Evolutionary conservation across 2,797 vertebrate genomes (phyloP).

Genomic region (Esox masquinongy): DNA sequence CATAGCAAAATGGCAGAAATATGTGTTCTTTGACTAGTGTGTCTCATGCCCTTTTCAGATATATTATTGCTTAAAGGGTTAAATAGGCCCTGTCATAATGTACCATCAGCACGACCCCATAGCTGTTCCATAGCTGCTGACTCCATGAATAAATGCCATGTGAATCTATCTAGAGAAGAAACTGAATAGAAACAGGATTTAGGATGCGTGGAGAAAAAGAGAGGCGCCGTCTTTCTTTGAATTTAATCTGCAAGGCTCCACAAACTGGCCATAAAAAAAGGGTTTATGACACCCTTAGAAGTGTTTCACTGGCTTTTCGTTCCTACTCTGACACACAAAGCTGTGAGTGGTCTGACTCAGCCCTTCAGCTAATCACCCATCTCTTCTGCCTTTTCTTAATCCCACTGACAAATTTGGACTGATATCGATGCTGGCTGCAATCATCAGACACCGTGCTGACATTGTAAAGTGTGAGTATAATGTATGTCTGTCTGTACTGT

Average conservation of each 20-base stretch:
- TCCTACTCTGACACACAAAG: conserved; percentile 65
- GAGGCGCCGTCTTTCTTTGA: conserved; percentile 71
- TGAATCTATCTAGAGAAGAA: conserved; percentile 68
- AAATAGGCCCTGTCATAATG: conserved; percentile 61
- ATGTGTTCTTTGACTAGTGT: conserved; percentile 44
- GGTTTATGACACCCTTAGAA: conserved; percentile 73
- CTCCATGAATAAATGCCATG: no score
- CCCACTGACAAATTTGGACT: conserved; percentile 57
- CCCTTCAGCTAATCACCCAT: conserved; percentile 69
- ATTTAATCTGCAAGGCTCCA: conserved; percentile 77
- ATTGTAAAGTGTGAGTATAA: conserved; percentile 31
- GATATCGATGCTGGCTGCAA: conserved; percentile 45
- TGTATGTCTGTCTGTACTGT: neutral
- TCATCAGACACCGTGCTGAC: conserved; percentile 33
- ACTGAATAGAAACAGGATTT: conserved; percentile 73
- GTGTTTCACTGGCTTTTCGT: conserved; percentile 71
- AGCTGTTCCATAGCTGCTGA: conserved; percentile 22
- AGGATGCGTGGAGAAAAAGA: conserved; percentile 64
- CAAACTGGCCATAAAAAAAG: conserved; percentile 75
- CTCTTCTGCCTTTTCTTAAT: conserved; percentile 55
- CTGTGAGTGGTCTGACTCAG: conserved; percentile 72
- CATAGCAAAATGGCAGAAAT: conserved; percentile 45
- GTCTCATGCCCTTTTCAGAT: conserved; percentile 44
- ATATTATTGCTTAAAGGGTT: conserved; percentile 50
- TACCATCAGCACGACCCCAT: conserved; percentile 58